Conservation (phyloP, 2,797 vertebrate species). For the Vireo griseus region DNA sequence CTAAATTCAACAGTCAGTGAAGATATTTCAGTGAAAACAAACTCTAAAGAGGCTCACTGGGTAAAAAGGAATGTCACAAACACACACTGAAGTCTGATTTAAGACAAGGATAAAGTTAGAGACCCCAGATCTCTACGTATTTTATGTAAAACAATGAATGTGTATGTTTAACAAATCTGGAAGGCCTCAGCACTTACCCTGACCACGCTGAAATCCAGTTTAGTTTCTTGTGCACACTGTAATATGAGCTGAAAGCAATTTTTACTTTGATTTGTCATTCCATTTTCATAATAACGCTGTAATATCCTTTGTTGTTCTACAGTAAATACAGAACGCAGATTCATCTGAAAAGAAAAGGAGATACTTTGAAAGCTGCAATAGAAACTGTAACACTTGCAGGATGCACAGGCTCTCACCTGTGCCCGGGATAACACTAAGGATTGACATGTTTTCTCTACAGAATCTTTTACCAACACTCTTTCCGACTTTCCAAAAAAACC, state of each 20-base stretch:
- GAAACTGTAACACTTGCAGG: constrained; percentile 38
- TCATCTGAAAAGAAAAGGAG: constrained; percentile 89
- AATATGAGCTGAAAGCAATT: constrained; percentile 99
- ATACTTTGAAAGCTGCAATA: constrained; percentile 72
- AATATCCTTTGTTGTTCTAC: constrained; percentile 96
- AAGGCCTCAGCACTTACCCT: constrained; percentile 85
- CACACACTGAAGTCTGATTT: neutral
- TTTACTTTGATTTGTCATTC: constrained; percentile 99
- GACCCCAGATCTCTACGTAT: constrained; percentile 24
- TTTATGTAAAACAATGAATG: constrained; percentile 46
- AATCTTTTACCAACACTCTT: neutral
- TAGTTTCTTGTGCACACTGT: constrained; percentile 98
- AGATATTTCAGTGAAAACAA: constrained; percentile 18
- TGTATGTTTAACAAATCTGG: constrained; percentile 34
- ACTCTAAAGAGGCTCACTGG: neutral
- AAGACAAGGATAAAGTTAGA: neutral
- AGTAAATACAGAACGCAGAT: constrained; percentile 97
- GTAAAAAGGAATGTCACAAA: constrained; percentile 4
- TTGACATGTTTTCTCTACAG: neutral
- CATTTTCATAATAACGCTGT: constrained; percentile 97
- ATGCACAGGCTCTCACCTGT: constrained; percentile 32
- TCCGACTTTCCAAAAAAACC: neutral
- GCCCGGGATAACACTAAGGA: neutral
- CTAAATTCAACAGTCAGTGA: constrained; percentile 18
- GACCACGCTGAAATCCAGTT: constrained; percentile 98